Evolutionary conservation across 2,888 invertebrate species (phyloP).

Genomic region (Agrotis segetum): DNA sequence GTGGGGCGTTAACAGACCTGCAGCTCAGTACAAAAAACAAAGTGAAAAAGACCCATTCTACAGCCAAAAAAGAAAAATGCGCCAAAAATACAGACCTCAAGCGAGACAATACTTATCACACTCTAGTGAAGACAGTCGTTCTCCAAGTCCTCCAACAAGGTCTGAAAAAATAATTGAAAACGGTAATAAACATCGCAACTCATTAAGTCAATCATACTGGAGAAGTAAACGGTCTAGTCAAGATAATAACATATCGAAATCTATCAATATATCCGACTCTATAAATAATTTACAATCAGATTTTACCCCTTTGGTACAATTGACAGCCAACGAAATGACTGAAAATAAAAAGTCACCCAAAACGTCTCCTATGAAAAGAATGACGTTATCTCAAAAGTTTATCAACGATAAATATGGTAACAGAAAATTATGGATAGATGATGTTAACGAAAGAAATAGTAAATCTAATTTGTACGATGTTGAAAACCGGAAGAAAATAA

Average conservation of each 20-base stretch:
- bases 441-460: conserved; percentile 78
- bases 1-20: conserved; percentile 95
- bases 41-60: conserved; percentile 97
- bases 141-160: conserved; percentile 88
- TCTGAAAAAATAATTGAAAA: conserved; percentile 83
- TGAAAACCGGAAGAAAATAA: conserved; percentile 83
- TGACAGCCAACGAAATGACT: conserved; percentile 79
- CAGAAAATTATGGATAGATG: conserved; percentile 87
- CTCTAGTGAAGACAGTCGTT: conserved; percentile 92
- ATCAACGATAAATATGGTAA: conserved; percentile 90
- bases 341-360: conserved; percentile 84
- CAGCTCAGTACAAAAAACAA: conserved; percentile 96
- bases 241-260: conserved; percentile 80
- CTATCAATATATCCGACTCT: conserved; percentile 73
- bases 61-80: conserved; percentile 93
- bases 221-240: conserved; percentile 85
- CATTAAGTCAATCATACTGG: conserved; percentile 89
- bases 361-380: conserved; percentile 81
- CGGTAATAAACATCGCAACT: conserved; percentile 84
- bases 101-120: conserved; percentile 89
- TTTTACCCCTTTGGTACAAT: conserved; percentile 88
- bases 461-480: conserved; percentile 80
- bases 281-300: conserved; percentile 86
- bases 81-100: conserved; percentile 92
- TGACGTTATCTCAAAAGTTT: conserved; percentile 89